A percentile compares a stretch with the other conserved stretches of the same genome.
Conservation (phyloP, 2,113 vertebrate genomes). For the Cavia aperea region DNA sequence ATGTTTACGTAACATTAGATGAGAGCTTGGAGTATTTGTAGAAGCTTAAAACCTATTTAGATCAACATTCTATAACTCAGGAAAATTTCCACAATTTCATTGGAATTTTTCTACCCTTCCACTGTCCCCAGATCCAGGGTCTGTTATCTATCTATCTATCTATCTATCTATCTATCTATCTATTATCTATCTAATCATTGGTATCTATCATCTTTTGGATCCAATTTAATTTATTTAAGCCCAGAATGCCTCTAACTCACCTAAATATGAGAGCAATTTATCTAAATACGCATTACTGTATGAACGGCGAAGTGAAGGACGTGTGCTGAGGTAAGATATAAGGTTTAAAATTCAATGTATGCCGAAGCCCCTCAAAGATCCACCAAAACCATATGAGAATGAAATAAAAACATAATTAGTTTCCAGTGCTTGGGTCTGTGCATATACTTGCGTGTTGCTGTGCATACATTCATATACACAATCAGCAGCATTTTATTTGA, state of each 20-base stretch:
- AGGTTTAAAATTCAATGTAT: neutral
- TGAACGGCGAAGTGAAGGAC: no score
- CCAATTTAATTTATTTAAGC: neutral
- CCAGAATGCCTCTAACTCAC: neutral
- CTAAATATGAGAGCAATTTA: neutral
- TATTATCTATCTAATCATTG: no score
- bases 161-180: neutral
- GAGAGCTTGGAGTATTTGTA: neutral
- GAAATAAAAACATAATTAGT: neutral
- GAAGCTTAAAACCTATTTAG: neutral
- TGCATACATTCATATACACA: neutral
- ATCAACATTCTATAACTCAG: neutral
- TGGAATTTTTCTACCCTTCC: neutral
- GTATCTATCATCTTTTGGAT: neutral
- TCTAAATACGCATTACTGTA: neutral
- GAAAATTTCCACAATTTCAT: neutral
- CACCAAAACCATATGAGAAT: neutral
- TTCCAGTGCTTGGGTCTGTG: rapidly evolving
- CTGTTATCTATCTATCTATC: neutral
- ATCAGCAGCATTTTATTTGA: neutral
- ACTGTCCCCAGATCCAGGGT: neutral
- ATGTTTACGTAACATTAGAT: neutral
- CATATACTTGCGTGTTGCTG: neutral
- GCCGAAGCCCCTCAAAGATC: neutral
- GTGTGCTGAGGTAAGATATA: rapidly evolving